Evolutionary conservation across 2,797 vertebrate species (phyloP).

Genomic region (Amblyopsis hoosieri): DNA sequence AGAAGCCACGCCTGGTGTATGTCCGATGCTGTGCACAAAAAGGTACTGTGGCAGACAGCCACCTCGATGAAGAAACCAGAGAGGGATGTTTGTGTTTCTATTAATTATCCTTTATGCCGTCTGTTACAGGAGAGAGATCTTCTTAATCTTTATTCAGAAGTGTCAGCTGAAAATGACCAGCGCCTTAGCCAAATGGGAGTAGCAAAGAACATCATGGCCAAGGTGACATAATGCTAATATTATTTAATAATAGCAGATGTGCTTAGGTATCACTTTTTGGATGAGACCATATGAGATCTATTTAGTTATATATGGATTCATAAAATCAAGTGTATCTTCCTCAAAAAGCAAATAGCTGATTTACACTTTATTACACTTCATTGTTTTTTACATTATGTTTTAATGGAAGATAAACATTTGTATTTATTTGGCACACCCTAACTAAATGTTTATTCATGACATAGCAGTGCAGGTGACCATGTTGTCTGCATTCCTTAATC

Average conservation of each 20-base stretch:
- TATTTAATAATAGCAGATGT: background rate
- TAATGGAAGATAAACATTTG: background rate
- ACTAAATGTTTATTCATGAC: background rate
- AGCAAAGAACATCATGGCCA: slow-evolving; percentile 80
- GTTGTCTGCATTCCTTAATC: slow-evolving; percentile 10
- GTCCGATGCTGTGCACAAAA: slow-evolving; percentile 82
- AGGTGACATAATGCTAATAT: slow-evolving; percentile 65
- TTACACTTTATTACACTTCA: background rate
- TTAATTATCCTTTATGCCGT: slow-evolving; percentile 9
- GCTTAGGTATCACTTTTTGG: too few species aligned
- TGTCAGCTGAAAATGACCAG: slow-evolving; percentile 81
- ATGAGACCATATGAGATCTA: too few species aligned
- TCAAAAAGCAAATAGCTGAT: too few species aligned
- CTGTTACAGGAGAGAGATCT: slow-evolving; percentile 82
- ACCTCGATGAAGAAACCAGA: background rate
- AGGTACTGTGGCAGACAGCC: slow-evolving; percentile 69
- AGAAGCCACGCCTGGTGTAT: slow-evolving; percentile 73
- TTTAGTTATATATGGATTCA: too few species aligned
- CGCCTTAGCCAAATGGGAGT: slow-evolving; percentile 82
- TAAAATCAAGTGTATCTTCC: too few species aligned
- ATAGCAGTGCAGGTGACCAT: background rate
- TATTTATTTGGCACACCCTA: background rate
- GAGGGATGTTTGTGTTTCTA: slow-evolving; percentile 3
- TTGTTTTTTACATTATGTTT: background rate
- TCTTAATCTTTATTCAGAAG: slow-evolving; percentile 80